Evolutionary conservation across 2,113 vertebrate genomes (phyloP).

Genomic region (Motacilla alba): DNA sequence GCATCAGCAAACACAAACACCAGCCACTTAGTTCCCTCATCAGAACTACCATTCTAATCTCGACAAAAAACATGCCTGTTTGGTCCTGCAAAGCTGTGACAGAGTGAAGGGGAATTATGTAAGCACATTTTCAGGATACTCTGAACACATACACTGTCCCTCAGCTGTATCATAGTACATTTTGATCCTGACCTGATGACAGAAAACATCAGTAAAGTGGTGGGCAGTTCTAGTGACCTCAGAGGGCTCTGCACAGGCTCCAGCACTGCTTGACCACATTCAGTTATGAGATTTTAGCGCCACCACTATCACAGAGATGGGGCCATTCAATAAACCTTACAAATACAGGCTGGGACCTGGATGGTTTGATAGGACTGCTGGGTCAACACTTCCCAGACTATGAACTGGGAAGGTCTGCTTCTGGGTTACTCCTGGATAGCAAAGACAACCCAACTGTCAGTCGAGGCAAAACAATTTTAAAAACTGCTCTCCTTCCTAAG

Average conservation of each 20-base stretch:
- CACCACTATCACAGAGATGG: background rate
- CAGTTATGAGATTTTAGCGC: background rate
- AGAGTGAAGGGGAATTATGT: background rate
- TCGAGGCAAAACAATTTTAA: background rate
- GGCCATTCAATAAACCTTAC: background rate
- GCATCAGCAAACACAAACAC: background rate
- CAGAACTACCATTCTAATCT: background rate
- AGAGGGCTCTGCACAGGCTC: background rate
- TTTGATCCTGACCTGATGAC: background rate
- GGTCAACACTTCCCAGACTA: background rate
- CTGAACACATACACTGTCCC: background rate
- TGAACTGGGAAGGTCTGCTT: background rate
- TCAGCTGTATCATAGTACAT: background rate
- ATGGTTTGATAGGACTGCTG: background rate
- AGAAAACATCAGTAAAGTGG: background rate
- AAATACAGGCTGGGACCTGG: background rate
- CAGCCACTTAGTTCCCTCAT: background rate
- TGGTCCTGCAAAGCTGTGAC: background rate
- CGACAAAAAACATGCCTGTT: background rate
- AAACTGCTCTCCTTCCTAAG: background rate
- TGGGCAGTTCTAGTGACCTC: background rate
- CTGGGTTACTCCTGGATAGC: background rate
- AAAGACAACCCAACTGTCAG: background rate
- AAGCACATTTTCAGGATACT: background rate
- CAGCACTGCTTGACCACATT: background rate